Conservation (phyloP, 2,888 invertebrate genomes). For the Perithous albicinctus region DNA sequence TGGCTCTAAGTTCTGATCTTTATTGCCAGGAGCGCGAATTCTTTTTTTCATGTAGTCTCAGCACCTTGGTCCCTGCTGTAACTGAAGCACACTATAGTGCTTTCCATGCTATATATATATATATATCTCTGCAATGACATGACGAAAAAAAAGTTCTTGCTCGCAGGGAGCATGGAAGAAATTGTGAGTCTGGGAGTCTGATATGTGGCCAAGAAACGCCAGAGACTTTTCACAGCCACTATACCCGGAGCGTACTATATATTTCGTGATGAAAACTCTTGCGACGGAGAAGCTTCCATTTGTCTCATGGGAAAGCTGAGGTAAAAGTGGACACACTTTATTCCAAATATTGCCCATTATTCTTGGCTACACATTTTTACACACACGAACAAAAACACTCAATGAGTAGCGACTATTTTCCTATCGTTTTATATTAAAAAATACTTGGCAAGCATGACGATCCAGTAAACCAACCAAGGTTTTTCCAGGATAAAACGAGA, state of each 20-base stretch:
- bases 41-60: neutral
- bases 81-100: neutral
- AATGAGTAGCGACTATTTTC: constrained; percentile 3
- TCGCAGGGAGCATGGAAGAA: neutral
- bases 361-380: constrained; percentile 46
- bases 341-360: constrained; percentile 67
- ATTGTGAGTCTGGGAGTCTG: constrained; percentile 25
- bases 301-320: constrained; percentile 66
- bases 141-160: neutral
- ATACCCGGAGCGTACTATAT: constrained; percentile 37
- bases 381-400: neutral
- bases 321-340: constrained; percentile 68
- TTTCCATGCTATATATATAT: too few species aligned
- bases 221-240: constrained; percentile 39
- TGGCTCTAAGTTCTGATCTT: neutral
- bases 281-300: constrained; percentile 61
- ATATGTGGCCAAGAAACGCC: constrained; percentile 54
- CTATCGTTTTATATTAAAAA: constrained; percentile 28
- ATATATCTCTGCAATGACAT: neutral
- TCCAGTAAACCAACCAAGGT: neutral
- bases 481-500: neutral
- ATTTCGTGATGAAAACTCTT: constrained; percentile 38
- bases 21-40: neutral
- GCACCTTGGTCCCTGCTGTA: neutral
- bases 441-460: neutral